Evolutionary conservation across 2,888 invertebrate genomes (phyloP), one percentile per base, ranked within the genome.

Genomic region (Agelastica alni): DNA sequence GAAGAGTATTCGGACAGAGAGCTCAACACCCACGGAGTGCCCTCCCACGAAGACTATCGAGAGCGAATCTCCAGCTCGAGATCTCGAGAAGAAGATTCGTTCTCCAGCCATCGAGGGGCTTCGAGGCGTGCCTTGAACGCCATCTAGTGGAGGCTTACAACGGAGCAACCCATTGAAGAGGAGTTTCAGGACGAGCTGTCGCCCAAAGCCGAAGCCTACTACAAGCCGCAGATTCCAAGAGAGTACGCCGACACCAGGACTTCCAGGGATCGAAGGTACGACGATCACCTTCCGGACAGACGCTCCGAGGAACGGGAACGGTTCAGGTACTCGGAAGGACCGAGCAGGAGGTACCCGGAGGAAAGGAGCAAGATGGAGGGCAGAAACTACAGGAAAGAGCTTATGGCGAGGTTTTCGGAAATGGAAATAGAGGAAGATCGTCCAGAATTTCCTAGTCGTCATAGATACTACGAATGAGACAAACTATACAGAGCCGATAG

Each of bases 91-190:
- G 77, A 79, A 53, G 77, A 77, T 53, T 62, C 53, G 31, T 57
- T 63, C 32, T 72, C 78, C 14, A 78, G 78, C 65, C 78, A 78
- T 64, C 82, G 85, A 76, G 83, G 83, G 59, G 80, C 85, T 32
- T 84, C 87, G 67, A 81, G 87, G 58, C 82, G 88, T 71, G 85
- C 86, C 67, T 83, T 87, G 69, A 88, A 88, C 78, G 88, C 87
- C 75, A 87, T 88, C 77, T 88, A 87, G 84, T 81, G 77, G 77
- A 76, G 77, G 77, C 77, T 77, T 68, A 75, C 77, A 71, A 74
- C 77, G 77, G 78, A 77, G 66, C 76, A 75, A 64, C 76, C 77
- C 67, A 77, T 77, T 75, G 77, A 75, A 74, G 77, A 77, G 70
- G 77, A 77, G 64, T 64, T 73, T 66, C 75, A 74, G 66, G 75